Evolutionary conservation across 2,888 invertebrate genomes (phyloP).

Genomic region (Netelia inedita): DNA sequence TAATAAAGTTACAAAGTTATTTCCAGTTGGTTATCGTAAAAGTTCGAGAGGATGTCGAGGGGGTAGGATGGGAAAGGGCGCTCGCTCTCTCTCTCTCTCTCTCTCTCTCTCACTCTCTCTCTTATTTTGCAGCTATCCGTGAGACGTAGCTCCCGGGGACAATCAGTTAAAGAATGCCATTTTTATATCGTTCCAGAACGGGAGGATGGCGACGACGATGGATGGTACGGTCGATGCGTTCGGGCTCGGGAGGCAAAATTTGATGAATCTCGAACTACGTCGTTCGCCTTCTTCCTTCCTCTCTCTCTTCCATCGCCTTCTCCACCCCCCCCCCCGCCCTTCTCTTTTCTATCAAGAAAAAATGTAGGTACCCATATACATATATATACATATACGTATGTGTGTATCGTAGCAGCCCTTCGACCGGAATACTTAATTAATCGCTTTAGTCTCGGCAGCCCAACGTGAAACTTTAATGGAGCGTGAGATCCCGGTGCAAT

Average conservation of each 20-base stretch:
- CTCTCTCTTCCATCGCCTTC: conserved; percentile 19
- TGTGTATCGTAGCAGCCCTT: conserved; percentile 26
- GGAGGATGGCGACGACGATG: conserved; percentile 60
- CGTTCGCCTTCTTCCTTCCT: conserved; percentile 47
- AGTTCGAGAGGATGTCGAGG: conserved; percentile 73
- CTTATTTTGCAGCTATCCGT: conserved; percentile 69
- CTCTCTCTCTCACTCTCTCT: conserved; percentile 14
- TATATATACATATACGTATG: conserved; percentile 15
- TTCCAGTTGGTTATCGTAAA: conserved; percentile 82
- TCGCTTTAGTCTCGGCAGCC: conserved; percentile 54
- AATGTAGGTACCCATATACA: conserved; percentile 18
- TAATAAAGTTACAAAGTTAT: conserved; percentile 82
- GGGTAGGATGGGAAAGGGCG: conserved; percentile 37
- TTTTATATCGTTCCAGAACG: conserved; percentile 78
- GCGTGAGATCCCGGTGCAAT: conserved; percentile 55
- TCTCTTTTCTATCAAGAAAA: conserved; percentile 61
- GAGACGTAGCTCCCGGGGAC: conserved; percentile 78
- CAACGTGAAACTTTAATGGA: conserved; percentile 63
- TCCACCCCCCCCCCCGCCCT: conserved; percentile 24
- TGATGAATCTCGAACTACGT: conserved; percentile 75
- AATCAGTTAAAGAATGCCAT: conserved; percentile 82
- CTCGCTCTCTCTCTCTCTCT: conserved; percentile 6
- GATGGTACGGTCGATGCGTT: conserved; percentile 66
- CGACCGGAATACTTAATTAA: conserved; percentile 65
- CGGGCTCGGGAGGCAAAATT: conserved; percentile 74